These are phyloP conservation scores for Zelostemma sp. DNA, from an alignment of 1,140 invertebrate species.

Conservation along the genomic window DNA sequence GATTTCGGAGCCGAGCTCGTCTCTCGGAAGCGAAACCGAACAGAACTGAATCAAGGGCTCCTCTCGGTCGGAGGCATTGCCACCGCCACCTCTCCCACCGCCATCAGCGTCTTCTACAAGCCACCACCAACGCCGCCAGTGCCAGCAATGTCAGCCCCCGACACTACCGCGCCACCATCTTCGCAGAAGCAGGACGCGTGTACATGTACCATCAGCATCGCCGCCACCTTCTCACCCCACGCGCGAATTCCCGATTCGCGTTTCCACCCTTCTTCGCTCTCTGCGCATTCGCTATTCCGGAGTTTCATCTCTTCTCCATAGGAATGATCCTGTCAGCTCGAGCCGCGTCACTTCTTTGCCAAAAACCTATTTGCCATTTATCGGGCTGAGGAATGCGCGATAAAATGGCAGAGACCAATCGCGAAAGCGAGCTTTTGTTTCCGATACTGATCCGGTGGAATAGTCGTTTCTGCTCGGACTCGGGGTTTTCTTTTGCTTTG, in stretches of 20 bases:
- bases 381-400: too few relatives aligned
- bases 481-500: too few relatives aligned
- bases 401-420: too few relatives aligned
- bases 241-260: conserved; percentile 25
- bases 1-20: conserved; percentile 46
- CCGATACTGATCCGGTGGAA: neutral
- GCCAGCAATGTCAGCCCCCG: conserved; percentile 35
- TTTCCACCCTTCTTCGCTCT: conserved; percentile 14
- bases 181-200: conserved; percentile 19
- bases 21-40: conserved; percentile 35
- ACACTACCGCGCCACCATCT: conserved; percentile 35
- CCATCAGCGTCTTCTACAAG: conserved; percentile 13
- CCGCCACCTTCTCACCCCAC: conserved; percentile 34
- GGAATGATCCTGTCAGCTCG: too few relatives aligned
- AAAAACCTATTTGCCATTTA: too few relatives aligned
- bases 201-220: conserved; percentile 20
- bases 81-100: conserved; percentile 17
- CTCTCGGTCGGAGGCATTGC: conserved; percentile 54
- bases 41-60: conserved; percentile 49
- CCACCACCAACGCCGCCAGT: conserved; percentile 42
- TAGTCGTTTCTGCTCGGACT: too few relatives aligned
- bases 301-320: conserved; percentile 5
- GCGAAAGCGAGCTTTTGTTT: neutral
- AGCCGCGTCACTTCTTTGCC: too few relatives aligned
- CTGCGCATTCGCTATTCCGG: conserved; percentile 23